Evolutionary conservation across 2,888 invertebrate species (phyloP), one percentile per base, ranked within the genome.

Genomic region (Unio delphinus): DNA sequence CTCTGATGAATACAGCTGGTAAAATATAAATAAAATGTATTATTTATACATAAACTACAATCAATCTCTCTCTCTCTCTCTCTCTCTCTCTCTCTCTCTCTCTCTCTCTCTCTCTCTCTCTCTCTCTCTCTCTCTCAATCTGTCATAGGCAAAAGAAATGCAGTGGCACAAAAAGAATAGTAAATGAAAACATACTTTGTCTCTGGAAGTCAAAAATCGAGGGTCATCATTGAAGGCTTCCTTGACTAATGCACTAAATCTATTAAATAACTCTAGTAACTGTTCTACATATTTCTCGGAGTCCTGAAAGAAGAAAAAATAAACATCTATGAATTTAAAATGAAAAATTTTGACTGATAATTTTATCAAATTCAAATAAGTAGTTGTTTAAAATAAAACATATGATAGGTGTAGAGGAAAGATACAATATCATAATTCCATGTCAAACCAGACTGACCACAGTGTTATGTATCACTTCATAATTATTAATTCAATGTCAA

Each of bases 241-340:
- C 85, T 94, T 95, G 4, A 97, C 98, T 82, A 99, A 92, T 57
- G 93, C 92, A 89, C 97, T 98, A 91, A 99, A 99, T 85, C 94
- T 93, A 83, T 95, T 94, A 91, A 98, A 99, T 80, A 99, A 92
- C 84, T 96, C 95, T 83, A 99, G 92, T 76, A 99, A 92, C 80
- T 97, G 93, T 90, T 99, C 98, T 8, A 99, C 98, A 92, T 99
- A 98, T 91, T 98, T 98, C 90, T 99, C 99, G 0, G 98, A 98
- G 89, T 99, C 99, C 91, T 91, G 82, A 54, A 84, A 82, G 64
- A 64, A 64, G 66, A 64, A 60, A 63, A 63, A 60, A 17, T 11
- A 23, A 15, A 45, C 3, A 11, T n/a, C 7, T 63, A n/a, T 34
- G n/a, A 64, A 17, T 55, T 55, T 5, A 34, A 18, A n/a, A n/a